Percentiles rank a stretch among this genome's conserved stretches.
Conservation (phyloP, 2,888 invertebrate species). For the Ophion ellenae region DNA sequence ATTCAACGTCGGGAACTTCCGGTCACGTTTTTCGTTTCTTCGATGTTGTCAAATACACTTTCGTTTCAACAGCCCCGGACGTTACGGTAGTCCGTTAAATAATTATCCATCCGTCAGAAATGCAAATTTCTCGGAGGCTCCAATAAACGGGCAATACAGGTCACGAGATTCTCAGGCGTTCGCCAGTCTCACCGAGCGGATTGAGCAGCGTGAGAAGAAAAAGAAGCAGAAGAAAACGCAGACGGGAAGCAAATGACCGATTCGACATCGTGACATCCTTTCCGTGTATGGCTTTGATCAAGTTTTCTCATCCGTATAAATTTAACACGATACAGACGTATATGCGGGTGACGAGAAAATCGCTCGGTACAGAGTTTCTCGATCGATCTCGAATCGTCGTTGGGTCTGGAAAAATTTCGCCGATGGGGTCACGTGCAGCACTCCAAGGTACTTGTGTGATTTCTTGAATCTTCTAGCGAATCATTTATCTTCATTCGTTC, state of each 20-base stretch:
- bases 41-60: not conserved
- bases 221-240: slow-evolving; percentile 17
- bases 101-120: not conserved
- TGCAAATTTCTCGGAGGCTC: not conserved
- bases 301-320: not conserved
- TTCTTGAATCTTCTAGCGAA: not conserved
- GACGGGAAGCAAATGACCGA: slow-evolving; percentile 7
- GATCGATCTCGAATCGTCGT: not conserved
- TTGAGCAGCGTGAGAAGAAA: slow-evolving; percentile 30
- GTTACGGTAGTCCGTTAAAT: not conserved
- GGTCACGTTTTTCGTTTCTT: not conserved
- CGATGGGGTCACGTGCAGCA: slow-evolving; percentile 3
- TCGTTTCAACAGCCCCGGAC: not conserved
- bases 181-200: not conserved
- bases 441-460: not conserved
- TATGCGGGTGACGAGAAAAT: not conserved
- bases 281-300: not conserved
- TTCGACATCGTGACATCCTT: slow-evolving; percentile 54
- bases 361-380: not conserved
- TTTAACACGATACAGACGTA: not conserved
- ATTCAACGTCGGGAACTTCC: slow-evolving; percentile 1
- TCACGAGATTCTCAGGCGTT: slow-evolving; percentile 51
- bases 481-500: slow-evolving; percentile 13
- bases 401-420: not conserved
- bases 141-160: not conserved